phyloP scores from a whole-genome alignment of 2,113 vertebrate species.

The Podarcis raffonei region DNA sequence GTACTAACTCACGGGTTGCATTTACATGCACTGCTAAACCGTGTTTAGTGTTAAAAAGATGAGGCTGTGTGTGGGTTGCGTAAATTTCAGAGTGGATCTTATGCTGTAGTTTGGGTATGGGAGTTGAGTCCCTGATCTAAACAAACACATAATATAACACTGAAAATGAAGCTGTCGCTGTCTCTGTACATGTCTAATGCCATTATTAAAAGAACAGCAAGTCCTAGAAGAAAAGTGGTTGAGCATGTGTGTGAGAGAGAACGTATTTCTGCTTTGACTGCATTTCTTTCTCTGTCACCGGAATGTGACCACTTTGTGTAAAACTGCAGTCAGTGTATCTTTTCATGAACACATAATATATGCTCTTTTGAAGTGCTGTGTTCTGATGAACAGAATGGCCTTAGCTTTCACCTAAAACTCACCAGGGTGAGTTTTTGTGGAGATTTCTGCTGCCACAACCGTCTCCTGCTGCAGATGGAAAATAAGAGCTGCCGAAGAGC shows the following conservation, averaged over 20 bases:
- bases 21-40: too few species aligned
- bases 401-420: background rate
- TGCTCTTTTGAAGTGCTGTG: background rate
- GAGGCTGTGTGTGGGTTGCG: too few species aligned
- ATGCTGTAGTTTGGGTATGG: background rate
- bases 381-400: accelerated
- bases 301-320: background rate
- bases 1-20: background rate
- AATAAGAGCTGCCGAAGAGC: slow-evolving; percentile 20
- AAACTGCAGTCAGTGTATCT: background rate
- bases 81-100: background rate
- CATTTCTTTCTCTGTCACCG: background rate
- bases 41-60: too few species aligned
- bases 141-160: background rate
- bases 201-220: background rate
- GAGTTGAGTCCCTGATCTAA: background rate
- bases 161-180: background rate
- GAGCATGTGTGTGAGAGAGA: background rate
- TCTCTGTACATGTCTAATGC: too few species aligned
- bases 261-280: background rate
- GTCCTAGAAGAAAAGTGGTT: background rate
- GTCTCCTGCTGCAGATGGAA: slow-evolving; percentile 23
- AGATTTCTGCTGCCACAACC: background rate
- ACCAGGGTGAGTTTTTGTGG: background rate
- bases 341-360: background rate